Evolutionary conservation across 2,113 vertebrate genomes (phyloP).

Genomic region (Callipepla californica): DNA sequence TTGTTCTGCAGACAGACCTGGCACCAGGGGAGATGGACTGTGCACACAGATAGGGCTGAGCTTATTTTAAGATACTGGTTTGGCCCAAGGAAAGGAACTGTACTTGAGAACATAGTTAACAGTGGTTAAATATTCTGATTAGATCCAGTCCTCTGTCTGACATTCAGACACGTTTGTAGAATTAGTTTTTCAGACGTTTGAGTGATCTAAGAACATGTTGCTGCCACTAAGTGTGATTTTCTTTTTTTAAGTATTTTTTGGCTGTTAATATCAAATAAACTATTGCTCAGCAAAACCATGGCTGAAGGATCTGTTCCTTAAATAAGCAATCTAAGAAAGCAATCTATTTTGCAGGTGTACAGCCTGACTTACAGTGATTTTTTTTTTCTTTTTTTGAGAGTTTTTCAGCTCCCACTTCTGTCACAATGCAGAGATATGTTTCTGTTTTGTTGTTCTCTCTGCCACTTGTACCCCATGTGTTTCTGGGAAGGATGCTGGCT

Average conservation of each 20-base stretch:
- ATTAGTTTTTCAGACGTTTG: conserved; percentile 24
- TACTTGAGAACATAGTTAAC: neutral
- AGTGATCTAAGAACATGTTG: neutral
- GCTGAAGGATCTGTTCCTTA: conserved; percentile 23
- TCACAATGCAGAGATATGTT: neutral
- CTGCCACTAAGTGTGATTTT: neutral
- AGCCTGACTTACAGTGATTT: neutral
- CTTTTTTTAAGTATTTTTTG: neutral
- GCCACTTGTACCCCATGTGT: neutral
- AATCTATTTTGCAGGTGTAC: conserved; percentile 20
- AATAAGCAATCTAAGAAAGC: conserved; percentile 19
- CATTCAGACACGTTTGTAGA: neutral
- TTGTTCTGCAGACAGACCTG: neutral
- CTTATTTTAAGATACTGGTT: neutral
- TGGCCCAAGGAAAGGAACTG: neutral
- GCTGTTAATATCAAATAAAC: conserved; percentile 32
- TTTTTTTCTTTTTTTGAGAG: neutral
- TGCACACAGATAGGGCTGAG: rapidly evolving
- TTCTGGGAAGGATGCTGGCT: neutral
- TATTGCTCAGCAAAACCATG: neutral
- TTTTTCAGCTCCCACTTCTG: neutral
- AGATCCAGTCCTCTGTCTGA: neutral
- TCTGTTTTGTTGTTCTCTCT: neutral
- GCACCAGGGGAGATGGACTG: neutral
- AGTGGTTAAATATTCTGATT: conserved; percentile 1